Conservation (phyloP, 2,113 vertebrate genomes). For the Labrus mixtus region DNA sequence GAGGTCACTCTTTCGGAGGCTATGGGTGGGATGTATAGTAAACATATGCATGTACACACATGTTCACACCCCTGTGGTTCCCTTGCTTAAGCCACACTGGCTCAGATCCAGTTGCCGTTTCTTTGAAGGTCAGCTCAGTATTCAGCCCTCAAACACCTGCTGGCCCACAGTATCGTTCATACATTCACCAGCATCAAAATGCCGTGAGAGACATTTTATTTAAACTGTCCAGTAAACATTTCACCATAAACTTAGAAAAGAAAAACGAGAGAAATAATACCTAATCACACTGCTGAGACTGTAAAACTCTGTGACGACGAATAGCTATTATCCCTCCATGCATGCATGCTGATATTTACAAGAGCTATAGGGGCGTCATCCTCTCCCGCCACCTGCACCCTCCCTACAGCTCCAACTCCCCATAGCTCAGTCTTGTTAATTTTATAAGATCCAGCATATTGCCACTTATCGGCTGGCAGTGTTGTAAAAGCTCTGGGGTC, state of each 20-base stretch:
- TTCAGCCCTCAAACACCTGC: constrained; percentile 53
- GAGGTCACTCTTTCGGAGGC: constrained; percentile 20
- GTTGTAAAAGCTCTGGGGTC: constrained; percentile 82
- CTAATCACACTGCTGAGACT: constrained; percentile 50
- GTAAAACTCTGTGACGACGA: constrained; percentile 59
- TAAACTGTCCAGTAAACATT: constrained; percentile 74
- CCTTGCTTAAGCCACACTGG: constrained; percentile 45
- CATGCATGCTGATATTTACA: constrained; percentile 68
- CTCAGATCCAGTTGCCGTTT: constrained; percentile 46
- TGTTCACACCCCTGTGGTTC: constrained; percentile 34
- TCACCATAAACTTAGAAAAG: constrained; percentile 64
- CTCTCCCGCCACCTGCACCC: constrained; percentile 28
- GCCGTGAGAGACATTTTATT: constrained; percentile 71
- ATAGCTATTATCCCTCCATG: constrained; percentile 39
- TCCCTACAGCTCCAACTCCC: constrained; percentile 44
- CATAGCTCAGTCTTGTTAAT: constrained; percentile 78
- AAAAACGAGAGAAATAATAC: constrained; percentile 51
- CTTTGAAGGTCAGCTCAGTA: constrained; percentile 50
- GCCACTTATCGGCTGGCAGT: constrained; percentile 78
- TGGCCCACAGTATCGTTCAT: constrained; percentile 60
- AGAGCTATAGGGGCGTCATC: constrained; percentile 59
- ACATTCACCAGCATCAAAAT: constrained; percentile 76
- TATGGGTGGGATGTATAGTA: constrained; percentile 4
- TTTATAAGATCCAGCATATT: constrained; percentile 82
- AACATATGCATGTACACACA: constrained; percentile 27